Evolutionary conservation across 2,888 invertebrate species (phyloP), one percentile per base, ranked within the genome.

Genomic region (Melipona bicolor): DNA sequence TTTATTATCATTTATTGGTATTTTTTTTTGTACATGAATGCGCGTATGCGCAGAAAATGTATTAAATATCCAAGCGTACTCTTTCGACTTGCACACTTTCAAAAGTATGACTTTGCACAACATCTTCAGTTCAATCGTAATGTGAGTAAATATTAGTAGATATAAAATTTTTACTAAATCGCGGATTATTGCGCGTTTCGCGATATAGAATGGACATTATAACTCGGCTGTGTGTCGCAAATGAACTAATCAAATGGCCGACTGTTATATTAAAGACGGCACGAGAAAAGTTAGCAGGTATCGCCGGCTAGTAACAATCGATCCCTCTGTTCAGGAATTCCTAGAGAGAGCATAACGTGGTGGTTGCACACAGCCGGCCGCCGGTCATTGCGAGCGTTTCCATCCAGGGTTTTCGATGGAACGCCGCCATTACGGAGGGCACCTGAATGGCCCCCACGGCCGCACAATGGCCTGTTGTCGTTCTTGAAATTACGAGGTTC

Each of bases 401-500:
- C 69, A 70, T 56, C 73, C 1, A 43, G 71, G 27, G 24, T 81
- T 83, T 81, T 83, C 75, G 75, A 36, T 52, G 56, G 71, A 83
- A 76, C 81, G 67, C 32, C 75, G 24, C 43, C 64, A 74, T 84
- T 71, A 82, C 67, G 5, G 52, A 49, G 64, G 0, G 0, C 24
- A 21, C 21, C 36, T 74, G 83, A 77, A 82, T 74, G 52, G 73
- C 32, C 52, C 43, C 70, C 49, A 24, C 15, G 59, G 52, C 43
- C 64, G 67, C 77, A 82, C 82, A 84, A 84, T 74, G 70, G 56
- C 4, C 62, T 73, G 77, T 68, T 62, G 77, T 67, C 74, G 77
- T 65, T 52, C 82, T 74, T 74, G 73, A 82, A 84, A 84, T 84
- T 70, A 74, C 69, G 27, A 56, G 82, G 73, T 67, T 83, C 70